A percentile compares a stretch with the other conserved stretches of the same genome.
Evolutionary conservation across 2,888 invertebrate species (phyloP).

Genomic region (Phortica magna): DNA sequence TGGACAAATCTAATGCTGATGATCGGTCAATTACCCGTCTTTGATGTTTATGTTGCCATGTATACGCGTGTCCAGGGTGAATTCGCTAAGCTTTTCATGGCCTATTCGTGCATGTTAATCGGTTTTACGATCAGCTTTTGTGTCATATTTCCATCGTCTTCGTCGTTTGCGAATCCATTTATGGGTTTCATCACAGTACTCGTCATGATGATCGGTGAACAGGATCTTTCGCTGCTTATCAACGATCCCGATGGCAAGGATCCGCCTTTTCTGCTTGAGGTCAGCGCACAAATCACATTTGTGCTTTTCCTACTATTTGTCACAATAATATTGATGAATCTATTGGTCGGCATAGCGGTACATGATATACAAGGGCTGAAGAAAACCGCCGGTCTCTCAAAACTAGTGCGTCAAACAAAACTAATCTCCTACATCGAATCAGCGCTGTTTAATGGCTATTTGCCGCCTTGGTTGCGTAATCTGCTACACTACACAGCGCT

Average conservation of each 20-base stretch:
- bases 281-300: conserved; percentile 90
- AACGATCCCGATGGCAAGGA: conserved; percentile 88
- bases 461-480: conserved; percentile 86
- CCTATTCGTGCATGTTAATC: conserved; percentile 90
- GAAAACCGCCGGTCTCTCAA: conserved; percentile 90
- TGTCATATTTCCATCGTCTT: conserved; percentile 90
- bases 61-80: conserved; percentile 92
- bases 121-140: conserved; percentile 93
- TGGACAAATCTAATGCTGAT: conserved; percentile 95
- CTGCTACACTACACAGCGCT: conserved; percentile 87
- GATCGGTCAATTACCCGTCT: conserved; percentile 92
- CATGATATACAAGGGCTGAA: conserved; percentile 92
- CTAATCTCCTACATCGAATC: conserved; percentile 91
- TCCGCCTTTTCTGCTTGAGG: conserved; percentile 86
- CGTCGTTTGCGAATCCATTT: conserved; percentile 90
- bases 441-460: conserved; percentile 87
- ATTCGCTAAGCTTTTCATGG: conserved; percentile 90
- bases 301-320: conserved; percentile 89
- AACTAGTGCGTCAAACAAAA: conserved; percentile 90
- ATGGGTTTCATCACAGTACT: conserved; percentile 90
- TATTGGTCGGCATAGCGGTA: conserved; percentile 91
- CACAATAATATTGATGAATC: conserved; percentile 91
- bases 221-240: conserved; percentile 86
- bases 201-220: conserved; percentile 94
- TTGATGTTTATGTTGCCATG: conserved; percentile 94